phyloP scores from a whole-genome alignment of 2,888 invertebrate species.

The Drosophila siamana region DNA sequence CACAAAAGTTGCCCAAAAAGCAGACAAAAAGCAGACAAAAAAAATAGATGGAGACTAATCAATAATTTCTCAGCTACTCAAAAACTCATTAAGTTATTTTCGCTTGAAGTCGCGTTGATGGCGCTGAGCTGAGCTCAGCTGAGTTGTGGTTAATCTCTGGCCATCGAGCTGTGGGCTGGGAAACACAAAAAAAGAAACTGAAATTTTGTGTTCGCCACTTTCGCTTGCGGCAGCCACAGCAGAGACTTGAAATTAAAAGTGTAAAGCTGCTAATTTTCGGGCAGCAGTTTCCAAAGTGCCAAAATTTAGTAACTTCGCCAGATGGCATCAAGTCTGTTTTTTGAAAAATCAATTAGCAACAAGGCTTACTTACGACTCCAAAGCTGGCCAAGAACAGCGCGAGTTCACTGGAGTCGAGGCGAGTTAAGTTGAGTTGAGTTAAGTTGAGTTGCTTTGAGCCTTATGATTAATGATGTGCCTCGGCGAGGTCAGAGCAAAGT shows the following conservation, averaged over 20 bases:
- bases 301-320: constrained; percentile 29
- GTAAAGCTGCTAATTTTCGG: constrained; percentile 66
- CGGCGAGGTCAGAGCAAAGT: constrained; percentile 45
- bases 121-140: background rate
- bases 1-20: constrained; percentile 17
- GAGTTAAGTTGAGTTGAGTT: too few species aligned
- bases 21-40: constrained; percentile 3
- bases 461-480: constrained; percentile 64
- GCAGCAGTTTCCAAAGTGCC: constrained; percentile 13
- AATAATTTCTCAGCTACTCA: constrained; percentile 74
- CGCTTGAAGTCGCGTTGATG: constrained; percentile 49
- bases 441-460: constrained; percentile 4
- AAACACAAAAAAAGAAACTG: constrained; percentile 1
- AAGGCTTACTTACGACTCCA: constrained; percentile 1
- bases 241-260: constrained; percentile 73
- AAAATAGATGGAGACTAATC: constrained; percentile 47
- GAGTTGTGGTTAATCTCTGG: constrained; percentile 27
- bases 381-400: constrained; percentile 38
- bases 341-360: constrained; percentile 71
- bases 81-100: constrained; percentile 68
- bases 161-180: too few species aligned
- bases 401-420: background rate
- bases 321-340: constrained; percentile 2
- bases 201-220: constrained; percentile 53
- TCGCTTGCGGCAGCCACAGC: constrained; percentile 60